Conservation (phyloP, 1,140 invertebrate species). For the Idris sp. region DNA sequence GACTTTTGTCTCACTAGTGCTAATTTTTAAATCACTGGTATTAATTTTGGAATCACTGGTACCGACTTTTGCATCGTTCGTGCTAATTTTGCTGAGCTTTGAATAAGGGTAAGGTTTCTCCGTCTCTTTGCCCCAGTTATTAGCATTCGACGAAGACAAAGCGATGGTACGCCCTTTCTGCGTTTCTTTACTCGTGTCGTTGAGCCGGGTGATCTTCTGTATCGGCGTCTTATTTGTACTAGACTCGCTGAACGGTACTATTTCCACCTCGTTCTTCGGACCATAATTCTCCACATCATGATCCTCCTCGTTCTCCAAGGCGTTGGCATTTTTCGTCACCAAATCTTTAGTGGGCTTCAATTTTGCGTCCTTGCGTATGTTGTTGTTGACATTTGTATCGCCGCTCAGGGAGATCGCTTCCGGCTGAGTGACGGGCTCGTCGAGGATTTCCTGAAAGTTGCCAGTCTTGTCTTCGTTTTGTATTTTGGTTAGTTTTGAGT, state of each 20-base stretch:
- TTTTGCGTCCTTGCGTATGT: constrained; percentile 23
- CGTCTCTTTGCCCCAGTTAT: constrained; percentile 35
- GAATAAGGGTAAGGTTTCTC: constrained; percentile 61
- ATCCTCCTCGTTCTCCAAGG: constrained; percentile 48
- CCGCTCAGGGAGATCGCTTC: constrained; percentile 66
- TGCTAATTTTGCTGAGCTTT: constrained; percentile 24
- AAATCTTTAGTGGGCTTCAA: constrained; percentile 11
- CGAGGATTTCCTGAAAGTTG: constrained; percentile 44
- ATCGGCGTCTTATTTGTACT: constrained; percentile 47
- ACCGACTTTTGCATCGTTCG: too few relatives aligned
- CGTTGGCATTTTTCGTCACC: constrained; percentile 43
- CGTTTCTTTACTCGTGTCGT: constrained; percentile 2
- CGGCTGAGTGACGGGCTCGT: constrained; percentile 20
- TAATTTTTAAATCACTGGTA: too few relatives aligned
- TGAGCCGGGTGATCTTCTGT: constrained; percentile 51
- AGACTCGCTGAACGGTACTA: constrained; percentile 57
- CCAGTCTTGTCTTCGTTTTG: constrained; percentile 27
- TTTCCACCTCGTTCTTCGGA: constrained; percentile 70
- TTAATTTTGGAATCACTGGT: too few relatives aligned
- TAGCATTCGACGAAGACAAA: constrained; percentile 42
- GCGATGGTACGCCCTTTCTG: constrained; percentile 68
- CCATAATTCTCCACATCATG: constrained; percentile 25
- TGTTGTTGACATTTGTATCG: constrained; percentile 71
- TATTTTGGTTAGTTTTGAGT: constrained; percentile 13
- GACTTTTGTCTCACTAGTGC: too few relatives aligned